phyloP scores from a whole-genome alignment of 2,888 invertebrate species.

The Melieria picta region DNA sequence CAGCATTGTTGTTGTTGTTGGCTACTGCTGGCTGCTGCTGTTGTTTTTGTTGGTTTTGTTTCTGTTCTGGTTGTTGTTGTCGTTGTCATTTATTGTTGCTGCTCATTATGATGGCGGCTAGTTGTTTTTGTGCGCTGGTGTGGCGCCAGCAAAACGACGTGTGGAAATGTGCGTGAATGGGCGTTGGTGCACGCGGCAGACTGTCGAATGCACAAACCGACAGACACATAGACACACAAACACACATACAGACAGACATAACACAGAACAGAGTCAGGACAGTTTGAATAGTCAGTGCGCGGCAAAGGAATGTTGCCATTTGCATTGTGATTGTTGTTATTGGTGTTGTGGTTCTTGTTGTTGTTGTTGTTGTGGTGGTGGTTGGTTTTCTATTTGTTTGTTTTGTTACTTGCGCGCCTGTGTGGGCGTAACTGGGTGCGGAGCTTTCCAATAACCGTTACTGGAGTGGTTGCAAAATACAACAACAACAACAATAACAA shows the following conservation, averaged over 20 bases:
- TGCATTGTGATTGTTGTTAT: neutral
- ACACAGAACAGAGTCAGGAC: too few relatives aligned
- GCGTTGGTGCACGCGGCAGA: too few relatives aligned
- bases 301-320: too few relatives aligned
- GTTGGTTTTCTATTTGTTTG: neutral
- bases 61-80: conserved; percentile 8
- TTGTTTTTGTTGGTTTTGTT: neutral
- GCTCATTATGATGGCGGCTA: conserved; percentile 7
- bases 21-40: neutral
- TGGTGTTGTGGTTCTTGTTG: neutral
- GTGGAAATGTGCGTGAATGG: conserved; percentile 3
- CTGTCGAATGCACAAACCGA: too few relatives aligned
- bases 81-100: neutral
- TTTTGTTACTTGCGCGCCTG: neutral
- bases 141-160: conserved; percentile 22
- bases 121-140: neutral
- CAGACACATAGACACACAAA: too few relatives aligned
- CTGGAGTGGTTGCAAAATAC: neutral
- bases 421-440: neutral
- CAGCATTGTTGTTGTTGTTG: neutral
- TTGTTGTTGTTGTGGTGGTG: neutral
- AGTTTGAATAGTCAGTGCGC: too few relatives aligned
- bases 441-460: neutral
- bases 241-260: too few relatives aligned
- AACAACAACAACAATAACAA: neutral